phyloP scores from a whole-genome alignment of 1,140 invertebrate genomes.

The Ceratina australensis region DNA sequence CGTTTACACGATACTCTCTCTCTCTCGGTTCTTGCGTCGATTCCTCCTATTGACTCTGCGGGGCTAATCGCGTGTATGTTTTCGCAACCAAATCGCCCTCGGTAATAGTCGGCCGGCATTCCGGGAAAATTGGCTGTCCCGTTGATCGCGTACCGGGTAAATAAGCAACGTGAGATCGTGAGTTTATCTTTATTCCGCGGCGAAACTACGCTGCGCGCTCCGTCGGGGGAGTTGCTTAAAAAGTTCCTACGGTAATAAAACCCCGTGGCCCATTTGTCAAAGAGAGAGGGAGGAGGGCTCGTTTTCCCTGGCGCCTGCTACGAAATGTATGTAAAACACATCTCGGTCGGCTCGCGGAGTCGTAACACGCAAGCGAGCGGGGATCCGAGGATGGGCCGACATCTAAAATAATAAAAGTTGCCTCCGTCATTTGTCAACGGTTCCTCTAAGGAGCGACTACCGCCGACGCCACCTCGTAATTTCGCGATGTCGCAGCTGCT shows the following conservation, averaged over 20 bases:
- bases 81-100: neutral
- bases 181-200: slow-evolving; percentile 75
- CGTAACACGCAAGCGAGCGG: slow-evolving; percentile 51
- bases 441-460: slow-evolving; percentile 63
- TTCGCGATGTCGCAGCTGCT: slow-evolving; percentile 66
- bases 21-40: neutral
- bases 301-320: slow-evolving; percentile 49
- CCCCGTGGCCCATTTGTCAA: slow-evolving; percentile 76
- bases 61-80: neutral
- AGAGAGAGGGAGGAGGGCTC: slow-evolving; percentile 37
- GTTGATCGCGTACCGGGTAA: slow-evolving; percentile 7
- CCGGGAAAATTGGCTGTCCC: slow-evolving; percentile 1
- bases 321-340: slow-evolving; percentile 78
- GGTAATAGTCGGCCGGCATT: neutral
- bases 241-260: slow-evolving; percentile 78
- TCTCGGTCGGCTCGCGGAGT: slow-evolving; percentile 58
- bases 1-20: neutral
- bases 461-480: slow-evolving; percentile 61
- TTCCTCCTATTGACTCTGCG: no score
- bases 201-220: slow-evolving; percentile 48
- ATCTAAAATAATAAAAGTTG: slow-evolving; percentile 80
- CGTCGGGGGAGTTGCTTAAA: slow-evolving; percentile 63
- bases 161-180: neutral
- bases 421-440: slow-evolving; percentile 79
- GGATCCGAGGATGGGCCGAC: slow-evolving; percentile 68